A percentile compares a stretch with the other conserved stretches of the same genome.
Conservation (phyloP, 2,797 vertebrate species). For the Valencia hispanica region DNA sequence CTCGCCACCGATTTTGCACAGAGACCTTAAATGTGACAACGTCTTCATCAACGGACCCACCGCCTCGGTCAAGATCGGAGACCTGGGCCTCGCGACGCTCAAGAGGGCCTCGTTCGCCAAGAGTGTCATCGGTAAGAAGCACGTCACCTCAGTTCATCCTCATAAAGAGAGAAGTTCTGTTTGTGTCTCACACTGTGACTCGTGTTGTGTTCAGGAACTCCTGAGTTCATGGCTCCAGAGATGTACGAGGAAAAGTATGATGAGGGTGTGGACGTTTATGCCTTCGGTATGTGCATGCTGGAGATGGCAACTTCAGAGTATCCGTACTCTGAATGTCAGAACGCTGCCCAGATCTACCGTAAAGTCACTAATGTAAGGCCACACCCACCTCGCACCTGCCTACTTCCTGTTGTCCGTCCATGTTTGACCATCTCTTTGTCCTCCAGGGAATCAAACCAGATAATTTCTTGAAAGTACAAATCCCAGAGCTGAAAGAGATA, state of each 20-base stretch:
- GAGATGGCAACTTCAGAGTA: slow-evolving; percentile 98
- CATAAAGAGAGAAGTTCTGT: not conserved
- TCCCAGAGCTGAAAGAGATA: slow-evolving; percentile 91
- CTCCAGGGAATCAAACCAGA: slow-evolving; percentile 91
- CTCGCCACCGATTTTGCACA: slow-evolving; percentile 92
- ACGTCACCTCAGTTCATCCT: not conserved
- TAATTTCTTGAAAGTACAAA: slow-evolving; percentile 91
- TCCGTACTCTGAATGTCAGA: slow-evolving; percentile 94
- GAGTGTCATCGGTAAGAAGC: slow-evolving; percentile 90
- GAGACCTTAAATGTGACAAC: slow-evolving; percentile 97
- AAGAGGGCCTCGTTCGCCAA: slow-evolving; percentile 95
- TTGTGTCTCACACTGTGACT: not conserved
- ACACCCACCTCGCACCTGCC: not conserved
- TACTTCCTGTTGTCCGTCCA: not conserved
- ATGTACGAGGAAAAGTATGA: slow-evolving; percentile 98
- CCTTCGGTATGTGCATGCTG: slow-evolving; percentile 97
- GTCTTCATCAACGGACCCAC: slow-evolving; percentile 96
- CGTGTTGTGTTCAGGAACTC: slow-evolving; percentile 84
- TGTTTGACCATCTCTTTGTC: slow-evolving; percentile 17
- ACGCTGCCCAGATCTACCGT: slow-evolving; percentile 87
- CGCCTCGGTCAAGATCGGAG: slow-evolving; percentile 94
- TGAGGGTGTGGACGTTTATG: slow-evolving; percentile 93
- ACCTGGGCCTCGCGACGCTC: slow-evolving; percentile 93
- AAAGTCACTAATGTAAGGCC: slow-evolving; percentile 92
- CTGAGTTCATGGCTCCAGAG: slow-evolving; percentile 97